These are phyloP conservation scores for Otocyon megalotis DNA, from an alignment of 2,113 vertebrate genomes.

Conservation along the genomic window DNA sequence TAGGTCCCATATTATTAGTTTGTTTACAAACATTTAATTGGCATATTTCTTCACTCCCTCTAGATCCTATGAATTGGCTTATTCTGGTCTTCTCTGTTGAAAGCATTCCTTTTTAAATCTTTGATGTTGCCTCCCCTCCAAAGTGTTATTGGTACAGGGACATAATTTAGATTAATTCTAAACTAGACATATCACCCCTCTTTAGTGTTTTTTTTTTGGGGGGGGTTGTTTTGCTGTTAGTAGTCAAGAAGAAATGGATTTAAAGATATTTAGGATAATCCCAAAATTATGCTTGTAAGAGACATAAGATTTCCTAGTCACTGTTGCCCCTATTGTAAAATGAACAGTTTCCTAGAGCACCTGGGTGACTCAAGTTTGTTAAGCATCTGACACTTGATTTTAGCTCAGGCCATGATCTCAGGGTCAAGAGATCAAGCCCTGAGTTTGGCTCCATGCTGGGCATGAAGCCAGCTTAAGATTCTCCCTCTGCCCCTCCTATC, in stretches of 20 bases:
- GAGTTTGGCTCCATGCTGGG: not conserved
- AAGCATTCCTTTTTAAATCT: not conserved
- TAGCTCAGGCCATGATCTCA: not conserved
- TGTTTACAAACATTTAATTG: slow-evolving; percentile 32
- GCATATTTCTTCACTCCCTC: not conserved
- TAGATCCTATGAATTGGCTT: not conserved
- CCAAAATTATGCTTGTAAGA: slow-evolving; percentile 1
- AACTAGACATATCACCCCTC: not conserved
- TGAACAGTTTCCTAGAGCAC: fast-evolving
- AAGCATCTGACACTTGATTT: not conserved
- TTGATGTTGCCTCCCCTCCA: not conserved
- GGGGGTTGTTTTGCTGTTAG: not conserved
- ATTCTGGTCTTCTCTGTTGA: not conserved
- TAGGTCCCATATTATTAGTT: not conserved
- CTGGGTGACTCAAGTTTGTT: not conserved
- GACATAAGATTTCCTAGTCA: not conserved
- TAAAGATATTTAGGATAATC: not conserved
- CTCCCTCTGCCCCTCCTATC: not conserved
- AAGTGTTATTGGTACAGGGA: not conserved
- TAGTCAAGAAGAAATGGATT: slow-evolving; percentile 5
- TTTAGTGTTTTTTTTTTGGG: not conserved
- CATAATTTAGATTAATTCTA: not conserved
- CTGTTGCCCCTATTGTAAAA: not conserved
- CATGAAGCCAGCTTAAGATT: not conserved
- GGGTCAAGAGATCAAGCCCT: not conserved